Conservation (phyloP, 2,113 vertebrate genomes). For the Seriola dumerili region DNA sequence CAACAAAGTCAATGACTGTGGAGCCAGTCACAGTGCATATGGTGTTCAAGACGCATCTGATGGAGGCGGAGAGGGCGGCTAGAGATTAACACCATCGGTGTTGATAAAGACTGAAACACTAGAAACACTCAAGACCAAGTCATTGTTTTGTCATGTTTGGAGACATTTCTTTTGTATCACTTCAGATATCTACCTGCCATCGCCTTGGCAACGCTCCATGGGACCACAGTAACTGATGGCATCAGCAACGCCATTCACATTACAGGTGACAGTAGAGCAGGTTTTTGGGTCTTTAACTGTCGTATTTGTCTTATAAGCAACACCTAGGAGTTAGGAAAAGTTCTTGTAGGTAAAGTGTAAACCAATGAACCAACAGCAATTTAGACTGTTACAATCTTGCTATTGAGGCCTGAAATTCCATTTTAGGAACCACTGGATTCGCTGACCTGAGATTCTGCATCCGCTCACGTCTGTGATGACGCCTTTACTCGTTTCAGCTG, state of each 20-base stretch:
- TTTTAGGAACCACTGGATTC: background rate
- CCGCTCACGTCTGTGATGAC: slow-evolving; percentile 59
- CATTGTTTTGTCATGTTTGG: background rate
- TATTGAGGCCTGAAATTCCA: background rate
- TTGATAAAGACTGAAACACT: background rate
- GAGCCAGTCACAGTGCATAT: slow-evolving; percentile 45
- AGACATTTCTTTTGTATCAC: background rate
- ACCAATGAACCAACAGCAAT: background rate
- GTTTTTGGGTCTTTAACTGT: slow-evolving; percentile 15
- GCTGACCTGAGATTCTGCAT: slow-evolving; percentile 53
- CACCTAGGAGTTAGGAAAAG: slow-evolving; percentile 14
- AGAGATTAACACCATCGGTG: background rate
- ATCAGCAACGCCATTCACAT: slow-evolving; percentile 34
- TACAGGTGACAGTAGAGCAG: slow-evolving; percentile 57
- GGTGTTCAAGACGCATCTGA: slow-evolving; percentile 35
- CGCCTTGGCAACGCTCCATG: slow-evolving; percentile 44
- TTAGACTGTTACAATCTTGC: background rate
- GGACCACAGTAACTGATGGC: slow-evolving; percentile 52
- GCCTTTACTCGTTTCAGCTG: slow-evolving; percentile 24
- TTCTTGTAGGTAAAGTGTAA: too few relatives aligned
- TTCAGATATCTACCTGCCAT: slow-evolving; percentile 44
- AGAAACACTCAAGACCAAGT: background rate
- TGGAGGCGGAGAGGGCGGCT: background rate
- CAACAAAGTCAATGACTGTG: slow-evolving; percentile 27
- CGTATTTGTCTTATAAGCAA: slow-evolving; percentile 50